These are phyloP conservation scores for Agrochola lota DNA, from an alignment of 2,888 invertebrate species.

Conservation along the genomic window DNA sequence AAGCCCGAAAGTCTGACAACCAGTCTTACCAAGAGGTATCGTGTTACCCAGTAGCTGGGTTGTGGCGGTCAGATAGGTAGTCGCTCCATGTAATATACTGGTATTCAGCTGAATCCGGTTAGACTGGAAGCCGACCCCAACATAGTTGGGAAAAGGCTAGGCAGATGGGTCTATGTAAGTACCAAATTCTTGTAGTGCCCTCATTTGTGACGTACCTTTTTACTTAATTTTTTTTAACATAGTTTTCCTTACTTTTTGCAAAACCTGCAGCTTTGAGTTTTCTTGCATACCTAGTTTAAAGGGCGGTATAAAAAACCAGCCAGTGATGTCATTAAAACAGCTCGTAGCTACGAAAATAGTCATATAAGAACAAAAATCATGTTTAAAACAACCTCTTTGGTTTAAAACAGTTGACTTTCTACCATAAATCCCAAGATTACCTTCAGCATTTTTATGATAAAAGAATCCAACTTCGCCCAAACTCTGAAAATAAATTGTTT, in stretches of 20 bases:
- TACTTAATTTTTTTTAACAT: neutral
- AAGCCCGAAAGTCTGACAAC: too few species aligned
- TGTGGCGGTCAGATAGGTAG: too few species aligned
- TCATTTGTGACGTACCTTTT: too few species aligned
- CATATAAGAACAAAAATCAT: neutral
- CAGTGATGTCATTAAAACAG: neutral
- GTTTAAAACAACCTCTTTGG: neutral
- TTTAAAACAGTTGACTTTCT: constrained; percentile 7
- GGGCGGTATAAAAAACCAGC: neutral
- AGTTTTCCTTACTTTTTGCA: neutral
- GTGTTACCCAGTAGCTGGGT: too few species aligned
- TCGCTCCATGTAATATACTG: too few species aligned
- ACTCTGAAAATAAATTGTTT: constrained; percentile 44
- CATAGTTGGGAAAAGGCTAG: too few species aligned
- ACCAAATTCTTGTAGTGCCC: too few species aligned
- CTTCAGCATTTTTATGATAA: constrained; percentile 25
- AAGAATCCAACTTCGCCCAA: constrained; percentile 14
- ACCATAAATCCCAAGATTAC: constrained; percentile 29
- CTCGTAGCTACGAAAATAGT: neutral
- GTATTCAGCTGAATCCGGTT: too few species aligned
- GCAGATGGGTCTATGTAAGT: too few species aligned
- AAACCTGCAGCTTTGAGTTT: neutral
- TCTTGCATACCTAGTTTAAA: too few species aligned
- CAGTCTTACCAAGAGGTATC: too few species aligned
- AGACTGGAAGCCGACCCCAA: too few species aligned